Base-by-base conservation (phyloP, 2,113 vertebrate species). In the Chloropsis hardwickii region DNA sequence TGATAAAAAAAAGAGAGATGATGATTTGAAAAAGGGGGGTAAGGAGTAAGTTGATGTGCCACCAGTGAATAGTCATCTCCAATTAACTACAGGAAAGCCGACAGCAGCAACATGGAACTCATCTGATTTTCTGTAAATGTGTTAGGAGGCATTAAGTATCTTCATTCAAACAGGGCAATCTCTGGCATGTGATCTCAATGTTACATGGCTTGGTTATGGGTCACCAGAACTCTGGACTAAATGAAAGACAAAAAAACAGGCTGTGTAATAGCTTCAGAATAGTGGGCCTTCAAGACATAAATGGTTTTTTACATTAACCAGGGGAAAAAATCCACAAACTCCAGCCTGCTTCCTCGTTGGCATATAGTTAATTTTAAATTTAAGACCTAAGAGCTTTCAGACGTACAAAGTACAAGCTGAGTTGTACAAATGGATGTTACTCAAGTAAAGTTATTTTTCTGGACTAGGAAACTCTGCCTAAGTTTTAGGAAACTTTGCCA, bases 101-200 rank as follows among this genome's bases (percentile, higher is more conserved):
- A 22, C 21, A 64, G 5, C 11, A 19, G 10, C 23, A 73, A 62
- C 10, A 21, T 3, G 47, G 60, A 86, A 69, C 37, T 80, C 35
- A n/a, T 2, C 12, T 47, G 42, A 47, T 45, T 73, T 82, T 82
- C 24, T 58, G 6, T 65, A 45, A 57, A 57, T 25, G 27, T 14
- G 14, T 56, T 45, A 37, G 53, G 31, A 33, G 24, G 7, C 28
- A 47, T 16, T 23, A 37, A 60, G 7, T 10, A 45, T 35, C 25
- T 44, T 76, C 8, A 57, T 53, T 71, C 35, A 79, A 76, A 69
- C 8, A 29, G 24, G 27, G 15, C 23, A 18, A 39, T 37, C 23
- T 60, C 57, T 90, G 66, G 11, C 0, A 0, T 6, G 12, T 19
- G 3, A 21, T 60, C 6, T 74, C 40, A 35, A 0, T 47, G 33